These are phyloP conservation scores for Gisinianus flammeolus DNA, from an alignment of 2,888 invertebrate species.

Conservation along the genomic window DNA sequence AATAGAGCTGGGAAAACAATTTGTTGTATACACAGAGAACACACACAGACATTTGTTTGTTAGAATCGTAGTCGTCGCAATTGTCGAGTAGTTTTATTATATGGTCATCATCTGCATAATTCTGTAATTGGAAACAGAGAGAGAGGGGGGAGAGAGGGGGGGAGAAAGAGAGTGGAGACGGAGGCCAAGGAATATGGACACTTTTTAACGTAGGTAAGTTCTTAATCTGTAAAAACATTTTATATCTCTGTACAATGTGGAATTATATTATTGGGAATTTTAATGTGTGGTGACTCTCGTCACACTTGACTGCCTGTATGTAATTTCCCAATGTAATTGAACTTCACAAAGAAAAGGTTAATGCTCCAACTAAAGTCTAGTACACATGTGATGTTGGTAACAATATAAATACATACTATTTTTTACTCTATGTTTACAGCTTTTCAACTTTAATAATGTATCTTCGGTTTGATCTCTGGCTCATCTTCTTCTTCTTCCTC, in stretches of 20 bases:
- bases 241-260: background rate
- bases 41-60: no score
- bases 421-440: no score
- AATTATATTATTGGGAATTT: background rate
- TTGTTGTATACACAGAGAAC: no score
- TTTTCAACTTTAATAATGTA: background rate
- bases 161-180: background rate
- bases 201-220: background rate
- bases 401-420: no score
- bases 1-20: no score
- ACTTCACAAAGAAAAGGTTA: conserved; percentile 16
- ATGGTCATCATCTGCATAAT: background rate
- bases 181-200: background rate
- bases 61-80: no score
- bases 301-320: background rate
- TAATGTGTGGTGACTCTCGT: background rate
- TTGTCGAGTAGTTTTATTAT: background rate
- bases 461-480: background rate
- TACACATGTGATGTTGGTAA: no score
- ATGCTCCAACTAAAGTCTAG: background rate
- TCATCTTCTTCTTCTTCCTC: background rate
- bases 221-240: background rate
- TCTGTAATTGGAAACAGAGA: background rate
- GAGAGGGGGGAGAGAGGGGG: background rate
- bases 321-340: conserved; percentile 1